Conservation (phyloP, 2,113 vertebrate species). For the Grallaria varia region DNA sequence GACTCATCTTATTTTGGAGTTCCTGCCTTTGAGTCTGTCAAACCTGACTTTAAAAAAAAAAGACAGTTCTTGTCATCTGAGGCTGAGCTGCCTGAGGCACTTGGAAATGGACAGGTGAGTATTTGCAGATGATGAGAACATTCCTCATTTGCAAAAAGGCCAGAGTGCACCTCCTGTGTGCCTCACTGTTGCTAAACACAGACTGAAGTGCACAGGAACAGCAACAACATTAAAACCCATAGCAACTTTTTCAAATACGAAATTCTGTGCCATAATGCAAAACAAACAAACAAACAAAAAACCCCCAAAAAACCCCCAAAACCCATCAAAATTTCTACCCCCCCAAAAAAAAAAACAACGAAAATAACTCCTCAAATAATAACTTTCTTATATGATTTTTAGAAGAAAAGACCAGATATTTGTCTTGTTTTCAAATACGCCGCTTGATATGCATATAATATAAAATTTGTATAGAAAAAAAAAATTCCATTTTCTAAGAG, state of each 20-base stretch:
- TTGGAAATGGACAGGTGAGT: not conserved
- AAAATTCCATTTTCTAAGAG: not conserved
- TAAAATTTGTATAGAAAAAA: not conserved
- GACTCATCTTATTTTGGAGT: not conserved
- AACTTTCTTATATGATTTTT: not conserved
- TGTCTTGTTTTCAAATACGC: not conserved
- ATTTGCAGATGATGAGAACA: not conserved
- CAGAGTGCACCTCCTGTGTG: not conserved
- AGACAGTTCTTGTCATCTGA: not conserved
- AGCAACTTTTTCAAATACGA: not conserved
- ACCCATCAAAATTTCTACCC: no score
- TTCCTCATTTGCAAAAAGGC: not conserved
- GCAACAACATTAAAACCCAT: not conserved
- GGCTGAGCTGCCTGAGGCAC: not conserved
- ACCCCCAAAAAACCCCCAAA: rapidly evolving
- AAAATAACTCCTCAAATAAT: not conserved
- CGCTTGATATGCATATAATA: not conserved
- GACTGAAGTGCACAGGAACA: not conserved
- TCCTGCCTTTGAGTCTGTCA: not conserved
- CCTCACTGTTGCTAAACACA: not conserved
- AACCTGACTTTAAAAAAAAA: not conserved
- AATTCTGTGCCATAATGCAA: not conserved
- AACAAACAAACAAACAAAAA: not conserved
- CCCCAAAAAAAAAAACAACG: no score
- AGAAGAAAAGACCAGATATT: not conserved